These are phyloP conservation scores for Heliocidaris erythrogramma DNA, from an alignment of 35 echinoderm and acorn worm species.

Conservation along the genomic window DNA sequence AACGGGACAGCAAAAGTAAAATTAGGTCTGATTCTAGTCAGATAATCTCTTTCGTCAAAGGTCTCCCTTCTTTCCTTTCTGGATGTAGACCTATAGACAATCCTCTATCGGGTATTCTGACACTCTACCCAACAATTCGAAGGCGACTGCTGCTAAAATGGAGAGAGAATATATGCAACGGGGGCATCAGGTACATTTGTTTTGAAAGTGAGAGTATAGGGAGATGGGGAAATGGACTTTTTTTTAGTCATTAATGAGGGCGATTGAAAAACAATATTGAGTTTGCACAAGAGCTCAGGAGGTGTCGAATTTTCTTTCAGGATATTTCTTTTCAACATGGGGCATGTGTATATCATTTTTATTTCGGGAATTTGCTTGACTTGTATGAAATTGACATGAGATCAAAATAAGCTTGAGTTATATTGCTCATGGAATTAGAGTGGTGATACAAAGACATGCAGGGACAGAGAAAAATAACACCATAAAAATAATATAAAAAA, in stretches of 20 bases:
- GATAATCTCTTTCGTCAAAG: constrained; percentile 17
- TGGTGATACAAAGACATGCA: background rate
- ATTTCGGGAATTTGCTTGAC: no score
- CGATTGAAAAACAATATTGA: background rate
- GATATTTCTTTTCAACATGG: no score
- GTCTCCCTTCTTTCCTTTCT: background rate
- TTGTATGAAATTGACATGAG: no score
- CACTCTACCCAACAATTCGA: background rate
- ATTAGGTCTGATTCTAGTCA: background rate
- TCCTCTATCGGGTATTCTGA: background rate
- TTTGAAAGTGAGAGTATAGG: background rate
- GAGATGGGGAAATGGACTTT: background rate
- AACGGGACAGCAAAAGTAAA: background rate
- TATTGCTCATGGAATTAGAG: no score
- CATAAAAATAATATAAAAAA: background rate
- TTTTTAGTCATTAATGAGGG: background rate
- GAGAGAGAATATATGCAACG: background rate
- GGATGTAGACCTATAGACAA: background rate
- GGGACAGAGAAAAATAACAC: background rate
- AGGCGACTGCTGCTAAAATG: background rate
- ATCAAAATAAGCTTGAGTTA: no score
- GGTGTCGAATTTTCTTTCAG: background rate
- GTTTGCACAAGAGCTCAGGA: background rate
- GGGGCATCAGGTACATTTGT: background rate
- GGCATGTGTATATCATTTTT: no score